Conservation (phyloP, 2,113 vertebrate genomes). For the Siphamia tubifer region DNA sequence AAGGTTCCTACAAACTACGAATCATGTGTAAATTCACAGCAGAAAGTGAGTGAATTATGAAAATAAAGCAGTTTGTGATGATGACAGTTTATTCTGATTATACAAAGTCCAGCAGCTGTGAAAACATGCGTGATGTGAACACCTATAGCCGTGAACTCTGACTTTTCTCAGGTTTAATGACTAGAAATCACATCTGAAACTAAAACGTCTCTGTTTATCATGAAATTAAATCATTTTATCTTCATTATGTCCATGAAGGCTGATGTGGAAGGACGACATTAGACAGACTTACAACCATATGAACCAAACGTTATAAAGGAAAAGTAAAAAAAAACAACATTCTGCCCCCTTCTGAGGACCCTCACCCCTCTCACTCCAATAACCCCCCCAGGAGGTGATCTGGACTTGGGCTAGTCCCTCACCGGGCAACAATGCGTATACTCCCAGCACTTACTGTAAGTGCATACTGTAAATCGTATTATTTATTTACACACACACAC, state of each 20-base stretch:
- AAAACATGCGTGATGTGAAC: neutral
- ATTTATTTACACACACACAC: too few relatives aligned
- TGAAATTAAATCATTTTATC: too few relatives aligned
- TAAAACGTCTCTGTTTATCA: too few relatives aligned
- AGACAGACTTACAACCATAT: too few relatives aligned
- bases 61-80: constrained; percentile 11
- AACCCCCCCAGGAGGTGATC: too few relatives aligned
- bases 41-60: neutral
- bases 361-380: too few relatives aligned
- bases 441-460: too few relatives aligned
- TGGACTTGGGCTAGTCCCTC: too few relatives aligned
- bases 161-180: neutral
- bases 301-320: constrained; percentile 17
- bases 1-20: constrained; percentile 36
- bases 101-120: neutral
- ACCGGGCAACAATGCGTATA: too few relatives aligned
- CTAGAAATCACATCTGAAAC: neutral
- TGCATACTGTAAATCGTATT: too few relatives aligned
- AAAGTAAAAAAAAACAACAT: constrained; percentile 34
- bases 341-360: too few relatives aligned
- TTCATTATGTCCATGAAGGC: too few relatives aligned
- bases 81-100: constrained; percentile 12
- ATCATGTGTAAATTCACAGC: constrained; percentile 12
- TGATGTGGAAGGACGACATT: neutral
- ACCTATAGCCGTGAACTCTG: neutral